Conservation (phyloP, 2,113 vertebrate genomes). For the Stegostoma tigrinum region DNA sequence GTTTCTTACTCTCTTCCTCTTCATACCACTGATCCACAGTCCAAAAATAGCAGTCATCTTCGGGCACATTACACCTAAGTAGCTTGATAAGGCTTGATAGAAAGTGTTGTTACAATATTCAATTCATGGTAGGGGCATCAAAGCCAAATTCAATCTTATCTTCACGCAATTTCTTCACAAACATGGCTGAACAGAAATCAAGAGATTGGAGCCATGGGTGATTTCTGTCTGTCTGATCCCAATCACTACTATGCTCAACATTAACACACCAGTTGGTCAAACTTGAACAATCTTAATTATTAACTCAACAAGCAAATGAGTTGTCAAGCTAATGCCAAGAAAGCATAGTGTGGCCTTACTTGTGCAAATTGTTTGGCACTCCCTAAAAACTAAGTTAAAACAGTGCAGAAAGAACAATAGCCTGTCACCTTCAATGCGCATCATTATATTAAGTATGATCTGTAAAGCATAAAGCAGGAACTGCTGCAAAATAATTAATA, state of each 20-base stretch:
- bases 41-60: background rate
- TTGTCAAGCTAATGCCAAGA: background rate
- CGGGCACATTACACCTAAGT: background rate
- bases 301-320: background rate
- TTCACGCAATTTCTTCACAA: background rate
- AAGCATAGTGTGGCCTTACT: background rate
- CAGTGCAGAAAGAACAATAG: background rate
- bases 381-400: background rate
- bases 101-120: background rate
- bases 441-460: background rate
- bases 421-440: background rate
- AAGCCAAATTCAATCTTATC: background rate
- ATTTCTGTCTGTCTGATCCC: background rate
- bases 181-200: background rate
- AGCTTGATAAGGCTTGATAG: background rate
- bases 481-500: background rate
- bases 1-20: background rate
- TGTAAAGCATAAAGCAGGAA: background rate
- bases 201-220: background rate
- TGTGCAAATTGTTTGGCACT: background rate
- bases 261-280: background rate
- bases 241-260: background rate
- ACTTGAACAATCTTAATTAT: background rate
- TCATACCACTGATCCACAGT: background rate
- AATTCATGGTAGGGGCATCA: background rate